Evolutionary conservation across 1,140 invertebrate species (phyloP).

Genomic region (Hylyphantes graminicola): DNA sequence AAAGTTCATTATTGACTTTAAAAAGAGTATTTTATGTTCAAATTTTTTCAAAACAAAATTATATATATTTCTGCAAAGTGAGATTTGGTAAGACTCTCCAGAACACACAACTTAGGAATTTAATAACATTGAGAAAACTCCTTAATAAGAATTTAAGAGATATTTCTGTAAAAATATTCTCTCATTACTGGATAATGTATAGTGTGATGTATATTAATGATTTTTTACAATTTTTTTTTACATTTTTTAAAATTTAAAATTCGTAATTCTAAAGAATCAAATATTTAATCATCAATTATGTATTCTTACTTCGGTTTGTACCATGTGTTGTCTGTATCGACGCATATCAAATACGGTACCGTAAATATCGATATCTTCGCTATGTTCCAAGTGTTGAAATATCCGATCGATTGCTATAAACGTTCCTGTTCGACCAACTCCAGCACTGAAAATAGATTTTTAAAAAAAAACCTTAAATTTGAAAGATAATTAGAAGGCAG

Average conservation of each 20-base stretch:
- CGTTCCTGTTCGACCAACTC: slow-evolving; percentile 69
- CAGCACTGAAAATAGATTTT: slow-evolving; percentile 65
- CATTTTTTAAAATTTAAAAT: too few relatives aligned
- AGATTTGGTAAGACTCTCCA: too few relatives aligned
- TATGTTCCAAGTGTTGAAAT: slow-evolving; percentile 65
- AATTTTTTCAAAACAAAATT: too few relatives aligned
- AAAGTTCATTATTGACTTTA: too few relatives aligned
- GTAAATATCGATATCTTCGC: slow-evolving; percentile 66
- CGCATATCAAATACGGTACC: slow-evolving; percentile 67
- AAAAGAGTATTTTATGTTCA: too few relatives aligned
- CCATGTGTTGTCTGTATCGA: slow-evolving; percentile 68
- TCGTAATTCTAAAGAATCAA: not conserved
- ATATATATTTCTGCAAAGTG: too few relatives aligned
- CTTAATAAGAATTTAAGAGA: not conserved
- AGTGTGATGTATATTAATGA: too few relatives aligned
- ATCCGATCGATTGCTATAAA: slow-evolving; percentile 68
- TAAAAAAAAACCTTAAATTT: not conserved
- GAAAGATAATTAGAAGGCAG: not conserved
- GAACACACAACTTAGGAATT: too few relatives aligned
- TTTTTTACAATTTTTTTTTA: too few relatives aligned
- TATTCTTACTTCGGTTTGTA: slow-evolving; percentile 68
- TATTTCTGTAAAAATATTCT: too few relatives aligned
- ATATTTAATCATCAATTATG: not conserved
- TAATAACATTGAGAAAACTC: not conserved
- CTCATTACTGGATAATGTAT: too few relatives aligned